These are phyloP conservation scores for Peucedramus taeniatus DNA, from an alignment of 2,113 vertebrate species.

Conservation along the genomic window DNA sequence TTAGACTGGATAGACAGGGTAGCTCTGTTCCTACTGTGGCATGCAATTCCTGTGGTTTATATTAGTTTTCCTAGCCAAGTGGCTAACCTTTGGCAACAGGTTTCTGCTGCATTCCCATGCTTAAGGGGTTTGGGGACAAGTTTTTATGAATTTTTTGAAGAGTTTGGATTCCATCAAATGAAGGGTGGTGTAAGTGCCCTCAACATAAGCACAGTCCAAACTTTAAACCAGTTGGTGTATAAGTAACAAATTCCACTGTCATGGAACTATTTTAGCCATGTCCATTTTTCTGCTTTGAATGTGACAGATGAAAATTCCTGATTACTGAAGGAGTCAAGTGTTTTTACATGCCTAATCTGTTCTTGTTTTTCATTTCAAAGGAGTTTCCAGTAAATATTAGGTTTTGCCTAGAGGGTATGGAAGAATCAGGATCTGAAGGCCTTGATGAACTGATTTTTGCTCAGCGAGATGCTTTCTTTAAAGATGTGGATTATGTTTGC, in stretches of 20 bases:
- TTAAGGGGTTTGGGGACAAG: neutral
- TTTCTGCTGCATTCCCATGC: neutral
- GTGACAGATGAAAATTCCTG: neutral
- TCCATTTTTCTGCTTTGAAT: neutral
- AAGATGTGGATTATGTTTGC: slow-evolving; percentile 90
- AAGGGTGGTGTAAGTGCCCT: neutral
- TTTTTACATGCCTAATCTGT: neutral
- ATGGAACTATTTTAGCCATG: neutral
- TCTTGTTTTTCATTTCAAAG: slow-evolving; percentile 56
- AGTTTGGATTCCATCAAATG: neutral
- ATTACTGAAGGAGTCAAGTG: neutral
- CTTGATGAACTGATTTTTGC: slow-evolving; percentile 88
- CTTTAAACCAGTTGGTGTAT: neutral
- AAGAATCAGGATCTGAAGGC: slow-evolving; percentile 94
- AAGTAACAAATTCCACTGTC: neutral
- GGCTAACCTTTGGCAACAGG: neutral
- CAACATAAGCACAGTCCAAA: neutral
- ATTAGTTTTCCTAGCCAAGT: neutral
- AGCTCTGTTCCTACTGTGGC: neutral
- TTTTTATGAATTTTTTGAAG: neutral
- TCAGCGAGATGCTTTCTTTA: slow-evolving; percentile 85
- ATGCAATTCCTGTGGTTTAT: neutral
- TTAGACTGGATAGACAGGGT: neutral
- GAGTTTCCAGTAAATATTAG: slow-evolving; percentile 93
- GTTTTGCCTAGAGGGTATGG: slow-evolving; percentile 97